A percentile compares a stretch with the other conserved stretches of the same genome.
Evolutionary conservation across 1,140 invertebrate genomes (phyloP).

Genomic region (Macrosteles quadrilineatus): DNA sequence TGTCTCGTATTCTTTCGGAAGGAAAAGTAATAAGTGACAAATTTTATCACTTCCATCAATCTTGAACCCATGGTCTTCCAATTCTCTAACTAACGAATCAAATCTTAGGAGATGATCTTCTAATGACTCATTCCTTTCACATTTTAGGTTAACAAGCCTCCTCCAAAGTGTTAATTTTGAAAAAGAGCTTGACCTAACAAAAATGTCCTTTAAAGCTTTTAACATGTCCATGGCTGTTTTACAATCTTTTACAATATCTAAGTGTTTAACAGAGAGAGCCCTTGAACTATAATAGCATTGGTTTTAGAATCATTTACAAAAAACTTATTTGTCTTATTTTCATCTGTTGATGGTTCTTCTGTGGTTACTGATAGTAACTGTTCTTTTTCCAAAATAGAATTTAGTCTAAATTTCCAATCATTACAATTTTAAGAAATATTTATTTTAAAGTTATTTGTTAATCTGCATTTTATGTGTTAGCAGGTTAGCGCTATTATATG

Average conservation of each 20-base stretch:
- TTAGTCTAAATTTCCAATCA: not conserved
- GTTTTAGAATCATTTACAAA: not conserved
- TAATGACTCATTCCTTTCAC: not conserved
- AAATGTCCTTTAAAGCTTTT: not conserved
- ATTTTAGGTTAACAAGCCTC: not conserved
- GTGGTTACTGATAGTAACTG: not conserved
- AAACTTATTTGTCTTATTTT: not conserved
- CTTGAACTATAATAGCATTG: not conserved
- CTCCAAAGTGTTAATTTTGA: not conserved
- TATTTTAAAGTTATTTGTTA: no score
- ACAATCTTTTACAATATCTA: not conserved
- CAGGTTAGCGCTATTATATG: no score
- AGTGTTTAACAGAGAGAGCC: not conserved
- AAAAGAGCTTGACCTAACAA: not conserved
- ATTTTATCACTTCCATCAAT: not conserved
- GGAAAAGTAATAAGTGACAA: not conserved
- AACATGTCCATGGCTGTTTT: not conserved
- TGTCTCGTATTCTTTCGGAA: not conserved
- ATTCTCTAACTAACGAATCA: not conserved
- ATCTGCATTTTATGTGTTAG: no score
- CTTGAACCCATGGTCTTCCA: not conserved
- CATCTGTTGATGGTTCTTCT: not conserved
- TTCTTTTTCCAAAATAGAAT: not conserved
- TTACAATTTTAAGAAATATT: not conserved
- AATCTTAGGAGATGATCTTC: not conserved